Evolutionary conservation across 2,888 invertebrate species (phyloP).

Genomic region (Ophion obscuratus): DNA sequence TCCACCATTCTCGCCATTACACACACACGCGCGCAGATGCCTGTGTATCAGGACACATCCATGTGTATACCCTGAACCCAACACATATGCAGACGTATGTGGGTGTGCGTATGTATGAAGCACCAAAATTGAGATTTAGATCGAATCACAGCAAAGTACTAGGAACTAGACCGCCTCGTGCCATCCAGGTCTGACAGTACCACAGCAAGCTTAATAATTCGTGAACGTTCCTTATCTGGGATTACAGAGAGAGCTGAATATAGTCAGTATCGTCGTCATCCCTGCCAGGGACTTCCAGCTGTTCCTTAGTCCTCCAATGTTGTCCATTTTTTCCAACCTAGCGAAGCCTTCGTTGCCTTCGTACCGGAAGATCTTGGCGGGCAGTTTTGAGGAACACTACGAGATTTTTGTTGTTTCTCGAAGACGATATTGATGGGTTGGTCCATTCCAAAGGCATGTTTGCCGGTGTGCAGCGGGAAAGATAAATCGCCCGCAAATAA

Average conservation of each 20-base stretch:
- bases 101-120: conserved; percentile 66
- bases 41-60: conserved; percentile 33
- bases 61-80: conserved; percentile 23
- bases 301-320: background rate
- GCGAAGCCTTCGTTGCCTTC: background rate
- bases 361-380: too few relatives aligned
- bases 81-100: conserved; percentile 1
- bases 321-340: background rate
- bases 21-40: conserved; percentile 12
- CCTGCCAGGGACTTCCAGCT: conserved; percentile 28
- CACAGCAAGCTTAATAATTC: conserved; percentile 73
- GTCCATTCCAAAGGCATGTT: background rate
- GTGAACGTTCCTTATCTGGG: conserved; percentile 49
- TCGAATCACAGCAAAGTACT: conserved; percentile 79
- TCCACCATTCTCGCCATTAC: conserved; percentile 46
- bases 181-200: conserved; percentile 46
- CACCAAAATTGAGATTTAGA: conserved; percentile 82
- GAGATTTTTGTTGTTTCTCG: background rate
- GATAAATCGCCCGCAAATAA: conserved; percentile 33
- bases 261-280: conserved; percentile 11
- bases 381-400: too few relatives aligned
- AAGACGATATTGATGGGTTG: background rate
- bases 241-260: conserved; percentile 29
- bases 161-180: conserved; percentile 47
- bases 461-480: background rate